These are phyloP conservation scores for Hyperoplus immaculatus DNA, from an alignment of 2,797 vertebrate species.

Conservation along the genomic window DNA sequence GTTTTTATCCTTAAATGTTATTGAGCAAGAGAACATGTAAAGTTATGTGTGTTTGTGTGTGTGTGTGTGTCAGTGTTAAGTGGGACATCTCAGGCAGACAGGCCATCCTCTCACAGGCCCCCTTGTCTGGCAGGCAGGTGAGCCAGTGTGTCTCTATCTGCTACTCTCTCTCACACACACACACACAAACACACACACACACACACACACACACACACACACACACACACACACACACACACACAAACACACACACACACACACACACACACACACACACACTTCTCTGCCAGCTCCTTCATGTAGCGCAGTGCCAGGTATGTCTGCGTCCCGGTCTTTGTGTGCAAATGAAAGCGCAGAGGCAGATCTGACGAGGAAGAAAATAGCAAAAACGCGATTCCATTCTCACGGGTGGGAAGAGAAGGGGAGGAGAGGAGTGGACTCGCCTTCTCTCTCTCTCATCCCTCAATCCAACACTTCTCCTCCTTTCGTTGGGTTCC, in stretches of 20 bases:
- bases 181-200: conserved; percentile 47
- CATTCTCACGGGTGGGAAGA: conserved; percentile 68
- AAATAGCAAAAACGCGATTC: conserved; percentile 42
- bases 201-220: conserved; percentile 55
- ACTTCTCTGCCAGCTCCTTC: conserved; percentile 80
- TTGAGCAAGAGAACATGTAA: background rate
- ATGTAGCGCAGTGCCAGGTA: conserved; percentile 79
- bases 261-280: conserved; percentile 54
- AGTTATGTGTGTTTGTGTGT: background rate
- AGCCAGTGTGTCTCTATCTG: conserved; percentile 67
- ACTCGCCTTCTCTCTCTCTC: conserved; percentile 77
- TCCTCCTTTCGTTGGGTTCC: conserved; percentile 84
- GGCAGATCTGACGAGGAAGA: conserved; percentile 79
- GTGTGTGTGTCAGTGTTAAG: conserved; percentile 69
- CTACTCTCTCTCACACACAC: conserved; percentile 41
- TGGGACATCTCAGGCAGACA: conserved; percentile 75
- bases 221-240: conserved; percentile 50
- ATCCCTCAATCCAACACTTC: conserved; percentile 81
- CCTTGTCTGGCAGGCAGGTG: conserved; percentile 77
- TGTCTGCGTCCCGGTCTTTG: conserved; percentile 77
- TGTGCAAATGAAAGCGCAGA: conserved; percentile 75
- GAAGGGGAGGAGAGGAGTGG: conserved; percentile 65
- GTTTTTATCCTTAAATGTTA: background rate
- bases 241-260: conserved; percentile 56
- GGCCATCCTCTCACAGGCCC: conserved; percentile 57